These are phyloP conservation scores for Phrynocephalus versicolor DNA, from an alignment of 2,113 vertebrate genomes.

Conservation along the genomic window DNA sequence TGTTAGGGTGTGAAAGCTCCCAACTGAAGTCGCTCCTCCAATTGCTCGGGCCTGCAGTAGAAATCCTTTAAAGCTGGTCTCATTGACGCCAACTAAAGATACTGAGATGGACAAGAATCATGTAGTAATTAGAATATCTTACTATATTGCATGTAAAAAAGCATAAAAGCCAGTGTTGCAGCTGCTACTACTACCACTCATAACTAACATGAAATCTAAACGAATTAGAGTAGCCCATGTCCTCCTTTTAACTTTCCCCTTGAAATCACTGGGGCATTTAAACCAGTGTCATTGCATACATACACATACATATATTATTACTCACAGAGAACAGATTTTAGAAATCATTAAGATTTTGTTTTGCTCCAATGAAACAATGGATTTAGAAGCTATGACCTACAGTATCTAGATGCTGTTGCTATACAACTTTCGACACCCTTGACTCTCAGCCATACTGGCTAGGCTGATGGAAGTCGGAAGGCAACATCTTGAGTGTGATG, in stretches of 20 bases:
- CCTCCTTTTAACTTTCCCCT: background rate
- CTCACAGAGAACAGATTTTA: background rate
- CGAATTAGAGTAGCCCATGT: background rate
- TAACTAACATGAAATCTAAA: background rate
- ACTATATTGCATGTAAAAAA: background rate
- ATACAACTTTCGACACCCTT: background rate
- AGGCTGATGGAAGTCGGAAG: background rate
- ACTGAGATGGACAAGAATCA: constrained; percentile 55
- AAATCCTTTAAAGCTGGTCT: constrained; percentile 69
- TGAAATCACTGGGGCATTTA: background rate
- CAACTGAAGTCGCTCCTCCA: constrained; percentile 45
- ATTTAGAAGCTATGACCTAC: background rate
- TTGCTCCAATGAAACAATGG: background rate
- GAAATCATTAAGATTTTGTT: background rate
- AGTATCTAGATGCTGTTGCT: background rate
- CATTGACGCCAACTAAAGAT: constrained; percentile 36
- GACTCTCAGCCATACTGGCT: too few species aligned
- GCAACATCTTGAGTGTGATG: background rate
- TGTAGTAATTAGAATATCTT: background rate
- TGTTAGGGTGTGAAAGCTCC: constrained; percentile 56
- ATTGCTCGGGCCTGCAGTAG: constrained; percentile 68
- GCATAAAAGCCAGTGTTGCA: background rate
- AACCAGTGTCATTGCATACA: background rate
- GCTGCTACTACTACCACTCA: background rate
- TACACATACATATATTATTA: background rate